These are phyloP conservation scores for Zaprionus taronus DNA, from an alignment of 1,140 invertebrate genomes.

Conservation along the genomic window DNA sequence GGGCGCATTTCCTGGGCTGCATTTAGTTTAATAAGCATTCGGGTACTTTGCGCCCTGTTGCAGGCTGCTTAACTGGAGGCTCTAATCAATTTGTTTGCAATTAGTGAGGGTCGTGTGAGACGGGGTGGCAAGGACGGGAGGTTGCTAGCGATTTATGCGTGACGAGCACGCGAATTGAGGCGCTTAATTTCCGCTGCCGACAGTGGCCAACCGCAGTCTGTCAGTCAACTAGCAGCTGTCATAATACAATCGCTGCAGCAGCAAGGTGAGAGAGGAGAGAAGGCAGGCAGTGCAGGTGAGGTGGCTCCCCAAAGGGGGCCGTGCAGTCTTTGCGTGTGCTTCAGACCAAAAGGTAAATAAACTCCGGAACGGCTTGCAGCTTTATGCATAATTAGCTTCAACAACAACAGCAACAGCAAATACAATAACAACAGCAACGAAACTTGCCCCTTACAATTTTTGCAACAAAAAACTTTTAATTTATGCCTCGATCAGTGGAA, in stretches of 20 bases:
- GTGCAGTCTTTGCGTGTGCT: conserved; percentile 42
- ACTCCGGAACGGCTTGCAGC: conserved; percentile 41
- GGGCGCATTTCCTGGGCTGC: conserved; percentile 12
- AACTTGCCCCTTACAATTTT: conserved; percentile 57
- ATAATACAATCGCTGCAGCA: conserved; percentile 45
- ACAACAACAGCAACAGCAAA: conserved; percentile 14
- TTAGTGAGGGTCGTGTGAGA: neutral
- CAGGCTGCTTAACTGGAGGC: conserved; percentile 11
- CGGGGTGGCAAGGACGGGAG: neutral
- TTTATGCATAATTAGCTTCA: conserved; percentile 79
- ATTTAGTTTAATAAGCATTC: conserved; percentile 39
- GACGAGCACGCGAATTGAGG: conserved; percentile 70
- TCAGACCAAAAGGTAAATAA: conserved; percentile 75
- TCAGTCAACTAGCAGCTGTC: conserved; percentile 63
- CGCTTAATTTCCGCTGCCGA: conserved; percentile 76
- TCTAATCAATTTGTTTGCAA: conserved; percentile 47
- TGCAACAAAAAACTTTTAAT: conserved; percentile 67
- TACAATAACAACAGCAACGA: conserved; percentile 18
- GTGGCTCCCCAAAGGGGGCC: neutral
- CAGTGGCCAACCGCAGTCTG: conserved; percentile 53
- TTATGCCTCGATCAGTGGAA: conserved; percentile 59
- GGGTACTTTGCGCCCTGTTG: conserved; percentile 43
- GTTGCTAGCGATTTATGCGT: conserved; percentile 58
- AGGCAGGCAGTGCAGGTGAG: neutral
- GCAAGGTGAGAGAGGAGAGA: neutral